phyloP scores from a whole-genome alignment of 2,888 invertebrate genomes.

The Anodontia alba region DNA sequence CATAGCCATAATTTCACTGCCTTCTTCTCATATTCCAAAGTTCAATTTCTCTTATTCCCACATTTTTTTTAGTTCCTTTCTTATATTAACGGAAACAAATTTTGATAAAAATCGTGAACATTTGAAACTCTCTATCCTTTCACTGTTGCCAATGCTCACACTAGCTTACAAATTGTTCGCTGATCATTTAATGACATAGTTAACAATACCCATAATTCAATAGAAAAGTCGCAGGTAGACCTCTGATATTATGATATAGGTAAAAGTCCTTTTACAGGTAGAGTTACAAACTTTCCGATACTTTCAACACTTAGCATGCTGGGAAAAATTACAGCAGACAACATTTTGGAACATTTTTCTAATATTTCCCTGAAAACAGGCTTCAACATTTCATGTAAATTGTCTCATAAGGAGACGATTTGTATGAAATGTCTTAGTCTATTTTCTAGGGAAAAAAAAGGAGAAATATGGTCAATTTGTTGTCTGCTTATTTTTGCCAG shows the following conservation, averaged over 20 bases:
- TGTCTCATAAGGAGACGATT: too few relatives aligned
- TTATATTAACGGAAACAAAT: neutral
- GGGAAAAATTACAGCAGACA: too few relatives aligned
- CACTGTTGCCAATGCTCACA: slow-evolving; percentile 15
- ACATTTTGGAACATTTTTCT: too few relatives aligned
- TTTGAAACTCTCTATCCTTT: slow-evolving; percentile 1
- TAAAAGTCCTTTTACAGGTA: slow-evolving; percentile 13
- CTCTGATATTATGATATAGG: neutral
- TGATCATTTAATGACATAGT: slow-evolving; percentile 5
- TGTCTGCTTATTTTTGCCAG: too few relatives aligned
- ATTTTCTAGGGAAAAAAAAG: too few relatives aligned
- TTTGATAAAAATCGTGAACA: neutral
- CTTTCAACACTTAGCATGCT: too few relatives aligned
- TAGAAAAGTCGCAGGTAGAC: neutral
- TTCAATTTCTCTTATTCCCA: neutral
- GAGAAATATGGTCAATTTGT: too few relatives aligned
- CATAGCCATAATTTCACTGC: slow-evolving; percentile 31
- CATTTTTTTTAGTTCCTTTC: neutral
- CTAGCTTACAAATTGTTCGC: slow-evolving; percentile 6
- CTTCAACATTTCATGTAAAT: too few relatives aligned
- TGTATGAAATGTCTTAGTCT: too few relatives aligned
- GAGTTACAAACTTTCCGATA: neutral
- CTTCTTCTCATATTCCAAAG: neutral
- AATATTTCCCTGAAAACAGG: too few relatives aligned
- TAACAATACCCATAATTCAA: slow-evolving; percentile 42